These are phyloP conservation scores for Drosophila obscura DNA, from an alignment of 1,140 invertebrate genomes.

Conservation along the genomic window DNA sequence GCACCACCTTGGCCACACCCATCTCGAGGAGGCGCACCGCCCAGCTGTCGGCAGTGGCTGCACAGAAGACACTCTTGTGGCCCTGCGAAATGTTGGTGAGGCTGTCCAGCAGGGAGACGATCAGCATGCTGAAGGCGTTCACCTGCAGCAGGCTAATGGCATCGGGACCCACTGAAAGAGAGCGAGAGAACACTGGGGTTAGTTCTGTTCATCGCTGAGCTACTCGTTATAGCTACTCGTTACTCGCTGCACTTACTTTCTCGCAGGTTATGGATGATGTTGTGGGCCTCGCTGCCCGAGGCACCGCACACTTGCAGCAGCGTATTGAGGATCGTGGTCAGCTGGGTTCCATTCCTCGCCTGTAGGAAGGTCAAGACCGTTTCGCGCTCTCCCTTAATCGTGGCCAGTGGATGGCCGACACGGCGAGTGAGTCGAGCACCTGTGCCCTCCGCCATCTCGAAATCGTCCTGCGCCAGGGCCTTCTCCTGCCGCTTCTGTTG, in stretches of 20 bases:
- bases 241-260: constrained; percentile 61
- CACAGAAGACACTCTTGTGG: constrained; percentile 51
- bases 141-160: constrained; percentile 37
- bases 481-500: constrained; percentile 7
- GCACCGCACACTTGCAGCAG: constrained; percentile 61
- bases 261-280: constrained; percentile 55
- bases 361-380: constrained; percentile 52
- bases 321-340: constrained; percentile 42
- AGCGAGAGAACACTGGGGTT: background rate
- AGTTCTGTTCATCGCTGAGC: background rate
- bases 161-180: constrained; percentile 61
- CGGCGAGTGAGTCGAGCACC: constrained; percentile 47
- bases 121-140: constrained; percentile 64
- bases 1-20: constrained; percentile 57
- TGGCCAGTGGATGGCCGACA: background rate
- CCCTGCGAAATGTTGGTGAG: constrained; percentile 51
- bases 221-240: background rate
- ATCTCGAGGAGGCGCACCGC: constrained; percentile 62
- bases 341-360: constrained; percentile 36
- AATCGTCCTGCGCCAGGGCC: background rate
- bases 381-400: constrained; percentile 46
- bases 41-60: constrained; percentile 55
- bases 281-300: constrained; percentile 35
- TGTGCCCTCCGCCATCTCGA: constrained; percentile 4
- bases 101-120: constrained; percentile 54